Evolutionary conservation across 2,888 invertebrate species (phyloP), one percentile per base, ranked within the genome.

Genomic region (Cryptocheilus praepositus): DNA sequence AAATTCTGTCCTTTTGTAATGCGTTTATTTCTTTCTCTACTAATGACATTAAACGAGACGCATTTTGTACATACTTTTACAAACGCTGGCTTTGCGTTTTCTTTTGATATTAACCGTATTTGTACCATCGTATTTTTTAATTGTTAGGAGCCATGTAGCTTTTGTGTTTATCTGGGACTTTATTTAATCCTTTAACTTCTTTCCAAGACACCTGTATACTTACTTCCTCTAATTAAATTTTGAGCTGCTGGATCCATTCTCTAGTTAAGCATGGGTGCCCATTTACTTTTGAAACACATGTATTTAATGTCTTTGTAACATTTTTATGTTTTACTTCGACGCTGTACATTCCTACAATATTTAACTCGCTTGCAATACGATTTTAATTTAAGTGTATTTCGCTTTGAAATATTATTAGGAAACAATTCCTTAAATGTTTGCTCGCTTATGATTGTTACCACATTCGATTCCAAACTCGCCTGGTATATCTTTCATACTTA

Each of bases 221-320:
- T 18, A n/a, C 43, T 43, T 61, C 28, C 8, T 45, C 15, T 36
- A 61, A 8, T 19, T 8, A 15, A 11, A 60, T 44, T 15, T 58
- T n/a, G 52, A 69, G 55, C 54, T 69, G 64, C 15, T 58, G 57
- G 22, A 61, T 61, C 63, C 70, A 70, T 59, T 63, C 62, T 43
- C 63, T 15, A 1, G 66, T 55, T 5, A 70, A 15, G 3, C 63
- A 28, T 2, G 63, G 54, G 2, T 59, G 22, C n/a, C 55, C 21
- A 19, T 51, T 0, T 11, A 21, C 44, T 0, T 49, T 44, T 16
- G n/a, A 13, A 21, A 68, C 15, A 16, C 55, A 68, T 3, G 59
- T 43, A 2, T n/a, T 18, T 28, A 28, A 28, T 28, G 28, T 5
- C 13, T 58, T 36, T 7, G 43, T 51, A 13, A 16, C 43, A 1